phyloP scores from a whole-genome alignment of 2,888 invertebrate genomes.

The Schrankia costaestrigalis region DNA sequence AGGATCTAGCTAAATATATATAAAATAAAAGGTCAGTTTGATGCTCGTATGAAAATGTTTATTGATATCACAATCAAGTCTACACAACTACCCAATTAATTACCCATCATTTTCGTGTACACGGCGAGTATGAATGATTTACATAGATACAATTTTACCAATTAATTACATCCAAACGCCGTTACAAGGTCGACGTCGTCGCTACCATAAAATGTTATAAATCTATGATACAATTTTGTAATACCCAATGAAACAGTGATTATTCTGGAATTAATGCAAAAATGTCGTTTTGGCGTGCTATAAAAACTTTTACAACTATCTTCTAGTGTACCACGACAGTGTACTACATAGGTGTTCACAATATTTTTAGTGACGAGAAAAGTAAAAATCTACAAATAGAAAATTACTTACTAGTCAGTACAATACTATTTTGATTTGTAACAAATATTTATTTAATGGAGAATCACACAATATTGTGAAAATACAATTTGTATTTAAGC shows the following conservation, averaged over 20 bases:
- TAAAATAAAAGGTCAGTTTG: conserved; percentile 40
- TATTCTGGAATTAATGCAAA: conserved; percentile 58
- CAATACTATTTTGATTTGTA: conserved; percentile 46
- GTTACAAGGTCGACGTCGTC: conserved; percentile 34
- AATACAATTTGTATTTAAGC: conserved; percentile 28
- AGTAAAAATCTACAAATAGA: conserved; percentile 42
- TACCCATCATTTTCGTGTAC: conserved; percentile 68
- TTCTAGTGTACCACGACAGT: conserved; percentile 41
- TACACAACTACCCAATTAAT: conserved; percentile 74
- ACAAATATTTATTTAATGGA: conserved; percentile 27
- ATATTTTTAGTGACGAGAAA: conserved; percentile 33
- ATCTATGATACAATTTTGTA: conserved; percentile 39
- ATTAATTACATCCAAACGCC: conserved; percentile 49
- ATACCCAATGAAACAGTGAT: conserved; percentile 51
- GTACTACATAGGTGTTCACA: conserved; percentile 40
- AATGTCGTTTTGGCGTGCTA: conserved; percentile 59
- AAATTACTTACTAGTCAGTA: conserved; percentile 62
- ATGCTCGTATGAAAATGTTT: conserved; percentile 82
- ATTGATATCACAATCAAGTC: conserved; percentile 81
- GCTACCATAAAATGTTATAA: conserved; percentile 43
- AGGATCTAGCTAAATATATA: not conserved
- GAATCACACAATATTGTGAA: conserved; percentile 19
- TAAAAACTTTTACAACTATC: conserved; percentile 48
- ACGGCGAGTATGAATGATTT: conserved; percentile 65
- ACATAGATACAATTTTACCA: conserved; percentile 51